Percentiles rank a stretch among this genome's conserved stretches.
Evolutionary conservation across 1,140 invertebrate species (phyloP).

Genomic region (Drosophila orosa): DNA sequence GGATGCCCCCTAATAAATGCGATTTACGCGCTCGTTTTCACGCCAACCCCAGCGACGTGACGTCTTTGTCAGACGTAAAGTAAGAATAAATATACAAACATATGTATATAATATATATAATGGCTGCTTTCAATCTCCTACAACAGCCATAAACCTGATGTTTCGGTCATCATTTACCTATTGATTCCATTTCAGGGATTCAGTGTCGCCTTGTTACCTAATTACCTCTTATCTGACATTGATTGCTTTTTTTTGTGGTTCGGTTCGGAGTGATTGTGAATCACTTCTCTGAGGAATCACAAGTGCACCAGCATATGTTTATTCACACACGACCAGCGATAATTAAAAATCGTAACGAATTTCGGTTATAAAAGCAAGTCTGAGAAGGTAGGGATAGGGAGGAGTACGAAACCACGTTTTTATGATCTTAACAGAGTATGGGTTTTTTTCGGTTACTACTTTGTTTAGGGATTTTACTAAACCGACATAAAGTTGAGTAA

Average conservation of each 20-base stretch:
- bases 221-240: slow-evolving; percentile 38
- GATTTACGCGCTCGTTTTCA: slow-evolving; percentile 21
- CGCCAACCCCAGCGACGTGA: slow-evolving; percentile 8
- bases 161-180: slow-evolving; percentile 21
- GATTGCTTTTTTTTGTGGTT: slow-evolving; percentile 14
- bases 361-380: slow-evolving; percentile 19
- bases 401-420: neutral
- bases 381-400: neutral
- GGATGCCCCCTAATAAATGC: slow-evolving; percentile 25
- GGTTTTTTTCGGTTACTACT: neutral
- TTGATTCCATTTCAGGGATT: slow-evolving; percentile 20
- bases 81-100: neutral
- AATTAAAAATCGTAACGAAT: slow-evolving; percentile 46
- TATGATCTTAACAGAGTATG: neutral
- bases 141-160: slow-evolving; percentile 18
- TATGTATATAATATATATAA: neutral
- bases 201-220: slow-evolving; percentile 22
- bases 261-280: slow-evolving; percentile 20
- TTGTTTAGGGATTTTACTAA: neutral
- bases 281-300: slow-evolving; percentile 36
- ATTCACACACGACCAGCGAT: slow-evolving; percentile 10
- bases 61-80: slow-evolving; percentile 8
- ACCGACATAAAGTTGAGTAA: neutral
- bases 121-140: neutral
- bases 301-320: slow-evolving; percentile 35